Evolutionary conservation across 2,797 vertebrate species (phyloP).

Genomic region (Pantherophis vulpinus): DNA sequence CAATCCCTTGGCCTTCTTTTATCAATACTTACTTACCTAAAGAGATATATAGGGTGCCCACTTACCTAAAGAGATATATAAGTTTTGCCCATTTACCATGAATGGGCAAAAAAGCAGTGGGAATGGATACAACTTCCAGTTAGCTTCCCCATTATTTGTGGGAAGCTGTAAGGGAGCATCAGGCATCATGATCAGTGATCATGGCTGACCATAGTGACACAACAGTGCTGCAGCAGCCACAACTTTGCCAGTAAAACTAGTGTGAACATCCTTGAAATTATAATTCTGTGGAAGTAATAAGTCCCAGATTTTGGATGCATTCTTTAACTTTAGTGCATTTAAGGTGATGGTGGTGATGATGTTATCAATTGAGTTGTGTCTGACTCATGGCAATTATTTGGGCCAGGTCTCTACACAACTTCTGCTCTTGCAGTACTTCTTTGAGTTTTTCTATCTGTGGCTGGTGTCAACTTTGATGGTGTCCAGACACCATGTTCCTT

Average conservation of each 20-base stretch:
- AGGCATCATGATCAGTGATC: not conserved
- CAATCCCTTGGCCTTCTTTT: not conserved
- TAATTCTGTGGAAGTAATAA: not conserved
- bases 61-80: not conserved
- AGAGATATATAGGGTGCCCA: not conserved
- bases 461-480: not conserved
- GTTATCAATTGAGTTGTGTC: not conserved
- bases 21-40: not conserved
- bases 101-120: not conserved
- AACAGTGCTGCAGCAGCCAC: not conserved
- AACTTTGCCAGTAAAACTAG: not conserved
- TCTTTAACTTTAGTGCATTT: not conserved
- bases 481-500: not conserved
- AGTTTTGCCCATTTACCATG: not conserved
- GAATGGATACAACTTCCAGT: not conserved
- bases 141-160: not conserved
- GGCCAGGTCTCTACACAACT: not conserved
- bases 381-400: not conserved
- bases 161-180: not conserved
- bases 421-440: not conserved
- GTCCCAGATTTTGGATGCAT: not conserved
- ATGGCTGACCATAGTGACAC: not conserved
- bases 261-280: not conserved
- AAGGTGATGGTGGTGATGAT: not conserved
- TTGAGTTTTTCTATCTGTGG: not conserved